Evolutionary conservation across 1,140 invertebrate genomes (phyloP), one percentile per base, ranked within the genome.

Genomic region (Caenorhabditis briggsae): DNA sequence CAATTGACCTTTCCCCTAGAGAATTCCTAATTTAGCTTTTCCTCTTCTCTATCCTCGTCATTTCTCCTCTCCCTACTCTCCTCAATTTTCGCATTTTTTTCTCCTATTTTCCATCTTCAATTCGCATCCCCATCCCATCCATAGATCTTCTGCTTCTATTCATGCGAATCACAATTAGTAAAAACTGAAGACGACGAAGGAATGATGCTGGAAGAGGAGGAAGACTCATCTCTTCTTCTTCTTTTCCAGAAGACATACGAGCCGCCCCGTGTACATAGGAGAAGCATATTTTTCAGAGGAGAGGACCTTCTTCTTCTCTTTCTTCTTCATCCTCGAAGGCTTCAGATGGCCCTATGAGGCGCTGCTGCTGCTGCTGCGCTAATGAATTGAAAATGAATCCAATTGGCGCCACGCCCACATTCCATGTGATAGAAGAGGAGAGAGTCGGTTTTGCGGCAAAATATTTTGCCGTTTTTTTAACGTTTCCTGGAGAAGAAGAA

Each of bases 321-420:
- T n/a, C n/a, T n/a, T n/a, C n/a, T n/a, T n/a, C n/a, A n/a, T n/a
- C 50, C 50, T 14, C 16, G 50, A 53, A 20, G 59, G 59, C 9
- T 18, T 12, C 59, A 12, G 20, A 23, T 11, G 23, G 20, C 20
- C 59, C 9, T 8, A 12, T 61, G 8, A 11, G 20, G 12, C 16
- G n/a, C n/a, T 41, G 20, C 3, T 41, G 12, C 41, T 48, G 41
- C 61, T 65, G 65, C 65, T 46, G n/a, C 23, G 70, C 70, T 78
- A 78, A 78, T 78, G 70, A 78, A 78, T 78, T 78, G 70, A 78
- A 78, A 78, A 78, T 78, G 70, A 78, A 78, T 78, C 70, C 70
- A 78, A 78, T 78, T 78, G 70, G 70, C 70, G 70, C 70, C 70
- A 78, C 70, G 70, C 70, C 70, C 46, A 23, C 70, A 78, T 53